Base-by-base conservation (phyloP, 2,113 vertebrate species). In the Xenopus laevis region DNA sequence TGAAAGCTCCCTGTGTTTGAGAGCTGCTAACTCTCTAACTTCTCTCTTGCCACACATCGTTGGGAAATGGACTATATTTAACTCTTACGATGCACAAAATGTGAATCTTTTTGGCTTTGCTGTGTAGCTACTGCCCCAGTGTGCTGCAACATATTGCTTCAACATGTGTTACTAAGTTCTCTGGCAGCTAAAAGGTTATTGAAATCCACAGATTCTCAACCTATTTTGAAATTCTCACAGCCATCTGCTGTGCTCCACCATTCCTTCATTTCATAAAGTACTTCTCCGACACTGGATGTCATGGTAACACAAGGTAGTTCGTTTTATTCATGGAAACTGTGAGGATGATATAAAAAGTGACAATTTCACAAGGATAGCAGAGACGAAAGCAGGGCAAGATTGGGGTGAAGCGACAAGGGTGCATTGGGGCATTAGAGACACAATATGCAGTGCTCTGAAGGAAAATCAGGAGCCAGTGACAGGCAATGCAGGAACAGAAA, bases 251-350 rank as follows among this genome's bases (percentile, higher is more conserved):
- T 52, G 15, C 45, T 76, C 20, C 59, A 16, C 59, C 74, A 70
- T 63, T 76, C 59, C 50, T 57, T 63, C 27, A 44, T 16, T 69
- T 69, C 63, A 30, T 53, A 23, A 64, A 62, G 18, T 61, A 70
- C 74, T 64, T 76, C 64, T 60, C 58, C 52, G 23, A 63, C 65
- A 62, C 73, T 62, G 60, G 74, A 63, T 76, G 74, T 70, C 74
- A 76, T 76, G 67, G 74, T 69, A 76, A 76, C 74, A 55, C 73
- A 45, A 68, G 57, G 57, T 53, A 75, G 16, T 62, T 59, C 64
- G 66, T 70, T 76, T 76, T 68, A 55, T 68, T 68, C 18, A 20
- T 63, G 72, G 63, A 52, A 64, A 68, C 46, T 63, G 60, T 50
- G 11, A 50, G 65, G 67, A 17, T 70, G 59, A 76, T 76, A 21